Evolutionary conservation across 1,140 invertebrate genomes (phyloP).

Genomic region (Drosophila seguyi): DNA sequence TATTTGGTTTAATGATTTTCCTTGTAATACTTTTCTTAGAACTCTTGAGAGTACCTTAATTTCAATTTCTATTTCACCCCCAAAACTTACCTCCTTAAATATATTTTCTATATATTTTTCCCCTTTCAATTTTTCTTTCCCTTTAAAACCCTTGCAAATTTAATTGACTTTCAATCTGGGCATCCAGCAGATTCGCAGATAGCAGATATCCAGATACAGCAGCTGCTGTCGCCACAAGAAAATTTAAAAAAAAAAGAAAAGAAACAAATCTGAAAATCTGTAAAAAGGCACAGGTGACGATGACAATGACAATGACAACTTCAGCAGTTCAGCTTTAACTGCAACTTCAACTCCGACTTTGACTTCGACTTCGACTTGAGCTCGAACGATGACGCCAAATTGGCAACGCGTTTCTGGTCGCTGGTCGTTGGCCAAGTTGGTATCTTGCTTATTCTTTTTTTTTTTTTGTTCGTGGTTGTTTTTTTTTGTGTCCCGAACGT

Average conservation of each 20-base stretch:
- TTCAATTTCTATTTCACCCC: too few relatives aligned
- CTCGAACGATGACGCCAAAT: slow-evolving; percentile 77
- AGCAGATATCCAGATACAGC: slow-evolving; percentile 13
- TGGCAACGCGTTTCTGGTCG: slow-evolving; percentile 62
- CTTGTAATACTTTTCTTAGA: too few relatives aligned
- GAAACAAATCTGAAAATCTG: slow-evolving; percentile 2
- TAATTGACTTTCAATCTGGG: slow-evolving; percentile 21
- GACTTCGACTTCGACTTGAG: slow-evolving; percentile 37
- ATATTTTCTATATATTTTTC: not conserved
- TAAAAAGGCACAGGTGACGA: slow-evolving; percentile 57
- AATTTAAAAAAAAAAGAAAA: slow-evolving; percentile 12
- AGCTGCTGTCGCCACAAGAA: slow-evolving; percentile 11
- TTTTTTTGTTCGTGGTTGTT: not conserved
- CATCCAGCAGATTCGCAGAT: slow-evolving; percentile 11
- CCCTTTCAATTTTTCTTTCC: not conserved
- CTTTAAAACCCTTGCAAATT: not conserved
- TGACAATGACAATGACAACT: slow-evolving; percentile 67
- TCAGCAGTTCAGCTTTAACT: slow-evolving; percentile 37
- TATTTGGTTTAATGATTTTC: too few relatives aligned
- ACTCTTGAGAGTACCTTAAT: too few relatives aligned
- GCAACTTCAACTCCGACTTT: slow-evolving; percentile 50
- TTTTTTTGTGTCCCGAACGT: slow-evolving; percentile 65
- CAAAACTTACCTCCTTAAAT: not conserved
- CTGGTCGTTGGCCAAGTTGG: slow-evolving; percentile 15
- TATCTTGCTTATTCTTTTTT: slow-evolving; percentile 2